Percentiles rank a stretch among this genome's conserved stretches.
Conservation (phyloP, 2,113 vertebrate genomes). For the Lagenorhynchus albirostris region DNA sequence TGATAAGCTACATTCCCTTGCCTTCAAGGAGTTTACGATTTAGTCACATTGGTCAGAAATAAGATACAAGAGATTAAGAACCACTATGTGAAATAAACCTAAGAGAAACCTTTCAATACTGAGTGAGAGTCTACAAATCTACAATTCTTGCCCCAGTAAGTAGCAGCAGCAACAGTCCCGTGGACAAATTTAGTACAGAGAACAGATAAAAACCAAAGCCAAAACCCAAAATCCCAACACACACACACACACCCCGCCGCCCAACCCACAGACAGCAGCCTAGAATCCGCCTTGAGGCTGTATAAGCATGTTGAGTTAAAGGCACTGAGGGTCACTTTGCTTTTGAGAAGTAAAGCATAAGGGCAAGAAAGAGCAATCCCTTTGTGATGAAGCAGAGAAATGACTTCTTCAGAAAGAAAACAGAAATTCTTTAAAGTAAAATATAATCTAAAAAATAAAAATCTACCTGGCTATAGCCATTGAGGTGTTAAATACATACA, state of each 20-base stretch:
- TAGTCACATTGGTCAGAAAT: background rate
- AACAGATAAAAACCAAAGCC: background rate
- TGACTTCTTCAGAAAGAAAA: background rate
- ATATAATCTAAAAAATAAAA: background rate
- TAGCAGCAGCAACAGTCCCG: background rate
- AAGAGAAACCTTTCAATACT: background rate
- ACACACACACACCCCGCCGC: accelerated
- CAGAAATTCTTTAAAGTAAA: background rate
- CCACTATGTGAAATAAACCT: background rate
- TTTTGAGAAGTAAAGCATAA: conserved; percentile 15
- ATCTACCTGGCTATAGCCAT: background rate
- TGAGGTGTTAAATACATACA: background rate
- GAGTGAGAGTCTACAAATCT: background rate
- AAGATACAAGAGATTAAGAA: conserved; percentile 11
- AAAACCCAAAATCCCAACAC: background rate
- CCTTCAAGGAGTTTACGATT: background rate
- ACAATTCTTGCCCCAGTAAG: background rate
- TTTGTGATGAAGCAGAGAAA: background rate
- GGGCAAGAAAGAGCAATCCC: background rate
- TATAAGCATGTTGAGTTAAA: background rate
- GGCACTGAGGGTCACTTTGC: background rate
- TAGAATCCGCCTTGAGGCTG: background rate
- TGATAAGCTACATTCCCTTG: background rate
- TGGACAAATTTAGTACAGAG: background rate
- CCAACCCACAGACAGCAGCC: background rate